Conservation (phyloP, 2,797 vertebrate species). For the Scolopax rusticola region DNA sequence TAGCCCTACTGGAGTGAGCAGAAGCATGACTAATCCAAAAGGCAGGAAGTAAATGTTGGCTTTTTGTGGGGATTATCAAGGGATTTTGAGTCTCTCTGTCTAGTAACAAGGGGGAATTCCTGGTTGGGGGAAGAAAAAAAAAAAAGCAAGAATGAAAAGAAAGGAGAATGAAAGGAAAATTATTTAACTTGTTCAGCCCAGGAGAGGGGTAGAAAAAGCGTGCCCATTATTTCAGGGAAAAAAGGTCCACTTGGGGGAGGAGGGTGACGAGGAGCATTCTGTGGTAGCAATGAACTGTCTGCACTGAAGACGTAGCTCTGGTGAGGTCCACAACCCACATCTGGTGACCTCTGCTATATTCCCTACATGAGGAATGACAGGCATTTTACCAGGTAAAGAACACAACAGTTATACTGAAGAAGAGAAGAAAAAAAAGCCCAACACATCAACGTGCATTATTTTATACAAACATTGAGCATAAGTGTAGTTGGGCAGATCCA, state of each 20-base stretch:
- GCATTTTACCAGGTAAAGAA: neutral
- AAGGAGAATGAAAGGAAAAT: neutral
- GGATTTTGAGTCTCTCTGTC: neutral
- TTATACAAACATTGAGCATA: neutral
- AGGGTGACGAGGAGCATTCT: neutral
- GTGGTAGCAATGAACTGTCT: fast-evolving
- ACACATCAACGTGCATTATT: neutral
- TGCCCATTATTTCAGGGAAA: neutral
- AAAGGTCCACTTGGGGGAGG: neutral
- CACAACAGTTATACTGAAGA: neutral
- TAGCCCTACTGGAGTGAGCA: neutral
- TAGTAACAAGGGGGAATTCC: neutral
- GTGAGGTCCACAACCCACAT: neutral
- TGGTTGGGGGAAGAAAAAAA: too few species aligned
- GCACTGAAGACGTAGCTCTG: fast-evolving
- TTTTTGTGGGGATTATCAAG: neutral
- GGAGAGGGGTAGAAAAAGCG: neutral
- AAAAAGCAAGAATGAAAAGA: neutral
- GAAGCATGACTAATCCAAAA: neutral
- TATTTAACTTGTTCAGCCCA: neutral
- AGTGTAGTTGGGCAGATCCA: neutral
- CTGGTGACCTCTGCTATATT: neutral
- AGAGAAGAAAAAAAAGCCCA: neutral
- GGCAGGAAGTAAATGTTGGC: neutral
- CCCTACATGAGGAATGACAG: neutral